Conservation (phyloP, 2,888 invertebrate species). For the Meganola albula region DNA sequence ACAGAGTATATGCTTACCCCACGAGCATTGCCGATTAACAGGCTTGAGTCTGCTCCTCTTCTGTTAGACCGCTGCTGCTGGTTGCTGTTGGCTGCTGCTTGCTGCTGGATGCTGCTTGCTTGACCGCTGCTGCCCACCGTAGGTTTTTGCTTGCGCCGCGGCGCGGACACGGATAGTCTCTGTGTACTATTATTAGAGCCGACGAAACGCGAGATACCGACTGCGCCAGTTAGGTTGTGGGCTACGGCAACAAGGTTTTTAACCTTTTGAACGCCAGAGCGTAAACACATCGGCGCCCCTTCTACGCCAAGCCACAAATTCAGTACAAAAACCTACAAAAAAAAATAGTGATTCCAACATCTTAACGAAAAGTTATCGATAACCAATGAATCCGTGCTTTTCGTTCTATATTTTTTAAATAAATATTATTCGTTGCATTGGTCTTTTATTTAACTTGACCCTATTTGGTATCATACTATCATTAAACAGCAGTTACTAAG, state of each 20-base stretch:
- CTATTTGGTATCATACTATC: conserved; percentile 6
- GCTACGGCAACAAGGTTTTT: background rate
- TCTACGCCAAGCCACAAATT: conserved; percentile 5
- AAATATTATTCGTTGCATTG: conserved; percentile 8
- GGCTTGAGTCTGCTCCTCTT: background rate
- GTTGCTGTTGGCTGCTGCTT: background rate
- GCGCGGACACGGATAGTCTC: background rate
- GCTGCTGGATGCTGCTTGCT: background rate
- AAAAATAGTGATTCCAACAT: conserved; percentile 5
- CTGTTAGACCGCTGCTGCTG: background rate
- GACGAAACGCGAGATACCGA: background rate
- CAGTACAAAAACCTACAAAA: conserved; percentile 4
- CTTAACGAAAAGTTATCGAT: conserved; percentile 6
- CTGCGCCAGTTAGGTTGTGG: background rate
- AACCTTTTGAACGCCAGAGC: conserved; percentile 1
- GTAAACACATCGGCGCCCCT: conserved; percentile 4
- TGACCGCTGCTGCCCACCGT: background rate
- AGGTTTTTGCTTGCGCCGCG: background rate
- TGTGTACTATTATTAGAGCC: too few species aligned
- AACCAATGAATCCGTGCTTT: conserved; percentile 7
- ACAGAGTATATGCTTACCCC: conserved; percentile 19
- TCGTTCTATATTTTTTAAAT: conserved; percentile 6
- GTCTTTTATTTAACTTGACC: conserved; percentile 6
- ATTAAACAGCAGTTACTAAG: conserved; percentile 7
- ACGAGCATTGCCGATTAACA: conserved; percentile 17